A percentile compares a stretch with the other conserved stretches of the same genome.
Evolutionary conservation across 2,797 vertebrate genomes (phyloP).

Genomic region (Parauchenoglanis punctatus): DNA sequence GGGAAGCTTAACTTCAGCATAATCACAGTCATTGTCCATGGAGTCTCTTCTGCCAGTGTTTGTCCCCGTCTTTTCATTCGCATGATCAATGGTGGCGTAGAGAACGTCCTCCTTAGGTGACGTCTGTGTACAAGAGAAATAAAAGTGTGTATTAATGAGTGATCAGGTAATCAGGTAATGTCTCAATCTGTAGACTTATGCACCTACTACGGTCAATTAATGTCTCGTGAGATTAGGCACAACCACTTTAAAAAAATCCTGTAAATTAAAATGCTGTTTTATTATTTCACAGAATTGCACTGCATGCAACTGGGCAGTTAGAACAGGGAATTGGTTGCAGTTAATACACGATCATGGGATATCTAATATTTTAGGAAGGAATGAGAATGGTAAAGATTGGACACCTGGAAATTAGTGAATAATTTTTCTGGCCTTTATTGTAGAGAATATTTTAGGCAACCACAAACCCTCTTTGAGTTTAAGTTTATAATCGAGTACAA

Average conservation of each 20-base stretch:
- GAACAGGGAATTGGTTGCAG: neutral
- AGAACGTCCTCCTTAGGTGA: slow-evolving; percentile 65
- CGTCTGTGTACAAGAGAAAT: slow-evolving; percentile 28
- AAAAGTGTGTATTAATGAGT: neutral
- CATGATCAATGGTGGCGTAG: slow-evolving; percentile 74
- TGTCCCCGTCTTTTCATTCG: neutral
- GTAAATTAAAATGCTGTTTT: neutral
- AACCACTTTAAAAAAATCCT: neutral
- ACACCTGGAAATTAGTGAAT: neutral
- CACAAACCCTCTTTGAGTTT: neutral
- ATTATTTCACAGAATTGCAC: neutral
- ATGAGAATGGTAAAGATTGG: neutral
- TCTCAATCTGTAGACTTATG: neutral
- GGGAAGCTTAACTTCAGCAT: slow-evolving; percentile 64
- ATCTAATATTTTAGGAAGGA: neutral
- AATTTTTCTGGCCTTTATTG: neutral
- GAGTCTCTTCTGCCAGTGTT: neutral
- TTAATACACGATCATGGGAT: neutral
- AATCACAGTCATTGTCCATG: slow-evolving; percentile 63
- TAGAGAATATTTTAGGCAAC: neutral
- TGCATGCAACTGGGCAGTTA: too few species aligned
- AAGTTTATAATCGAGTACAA: neutral
- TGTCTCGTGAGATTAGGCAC: neutral
- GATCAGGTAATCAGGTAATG: neutral
- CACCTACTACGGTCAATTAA: neutral